These are phyloP conservation scores for Lepeophtheirus salmonis DNA, from an alignment of 1,140 invertebrate species.

Conservation along the genomic window DNA sequence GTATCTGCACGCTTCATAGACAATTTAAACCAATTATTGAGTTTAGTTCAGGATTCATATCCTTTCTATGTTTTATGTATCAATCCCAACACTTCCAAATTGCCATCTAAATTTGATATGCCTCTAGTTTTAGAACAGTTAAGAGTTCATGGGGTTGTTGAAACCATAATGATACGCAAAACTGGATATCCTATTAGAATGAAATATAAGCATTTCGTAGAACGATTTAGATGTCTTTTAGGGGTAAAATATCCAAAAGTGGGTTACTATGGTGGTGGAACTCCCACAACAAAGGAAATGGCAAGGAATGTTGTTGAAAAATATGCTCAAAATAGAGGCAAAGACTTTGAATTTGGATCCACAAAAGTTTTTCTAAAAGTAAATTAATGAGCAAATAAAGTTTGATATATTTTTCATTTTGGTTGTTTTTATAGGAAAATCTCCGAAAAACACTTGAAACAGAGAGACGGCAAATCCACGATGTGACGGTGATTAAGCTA, in stretches of 20 bases:
- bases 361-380: slow-evolving; percentile 32
- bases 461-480: slow-evolving; percentile 49
- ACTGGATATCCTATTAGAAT: slow-evolving; percentile 82
- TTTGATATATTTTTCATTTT: too few relatives aligned
- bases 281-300: slow-evolving; percentile 46
- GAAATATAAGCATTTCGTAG: slow-evolving; percentile 70
- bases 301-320: slow-evolving; percentile 48
- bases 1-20: slow-evolving; percentile 85
- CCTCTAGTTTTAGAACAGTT: slow-evolving; percentile 82
- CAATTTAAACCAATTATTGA: slow-evolving; percentile 48
- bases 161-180: slow-evolving; percentile 86
- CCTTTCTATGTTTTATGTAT: slow-evolving; percentile 96
- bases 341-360: slow-evolving; percentile 60
- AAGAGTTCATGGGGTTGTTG: slow-evolving; percentile 82
- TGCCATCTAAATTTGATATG: slow-evolving; percentile 83
- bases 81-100: slow-evolving; percentile 87
- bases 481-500: slow-evolving; percentile 43
- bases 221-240: slow-evolving; percentile 63
- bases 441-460: slow-evolving; percentile 63
- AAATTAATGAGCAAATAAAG: neutral
- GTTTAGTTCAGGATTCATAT: slow-evolving; percentile 26
- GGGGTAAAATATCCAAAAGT: neutral
- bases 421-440: slow-evolving; percentile 41
- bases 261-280: slow-evolving; percentile 23
- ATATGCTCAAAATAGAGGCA: neutral